phyloP scores from a whole-genome alignment of 2,888 invertebrate species.

The Acleris laterana region DNA sequence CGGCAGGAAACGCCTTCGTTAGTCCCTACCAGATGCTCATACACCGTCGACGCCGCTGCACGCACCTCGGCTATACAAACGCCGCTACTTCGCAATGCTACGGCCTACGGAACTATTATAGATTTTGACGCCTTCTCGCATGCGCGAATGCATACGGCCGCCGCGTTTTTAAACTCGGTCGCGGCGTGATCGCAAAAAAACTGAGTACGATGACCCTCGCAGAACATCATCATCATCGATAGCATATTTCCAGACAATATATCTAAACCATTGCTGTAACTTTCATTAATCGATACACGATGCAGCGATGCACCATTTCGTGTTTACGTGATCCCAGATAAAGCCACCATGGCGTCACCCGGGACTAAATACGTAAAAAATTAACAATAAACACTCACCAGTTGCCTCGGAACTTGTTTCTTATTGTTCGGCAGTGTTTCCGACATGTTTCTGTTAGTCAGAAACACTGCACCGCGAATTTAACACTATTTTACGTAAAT shows the following conservation, averaged over 20 bases:
- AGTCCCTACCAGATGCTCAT: conserved; percentile 55
- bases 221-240: conserved; percentile 56
- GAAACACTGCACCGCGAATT: conserved; percentile 82
- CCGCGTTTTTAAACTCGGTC: conserved; percentile 82
- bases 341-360: conserved; percentile 87
- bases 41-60: conserved; percentile 61
- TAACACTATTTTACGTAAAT: conserved; percentile 85
- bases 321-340: conserved; percentile 87
- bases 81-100: conserved; percentile 63
- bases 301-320: conserved; percentile 85
- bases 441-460: conserved; percentile 83
- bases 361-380: conserved; percentile 83
- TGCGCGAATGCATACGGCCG: conserved; percentile 83
- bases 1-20: conserved; percentile 79
- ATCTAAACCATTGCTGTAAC: conserved; percentile 56
- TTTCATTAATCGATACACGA: conserved; percentile 81
- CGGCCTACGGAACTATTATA: conserved; percentile 78
- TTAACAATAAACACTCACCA: conserved; percentile 85
- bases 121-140: conserved; percentile 83
- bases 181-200: conserved; percentile 77
- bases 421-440: conserved; percentile 84
- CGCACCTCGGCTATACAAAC: conserved; percentile 56
- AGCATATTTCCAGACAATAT: conserved; percentile 51
- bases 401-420: conserved; percentile 85
- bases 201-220: conserved; percentile 71